Evolutionary conservation across 2,113 vertebrate genomes (phyloP).

Genomic region (Aix galericulata): DNA sequence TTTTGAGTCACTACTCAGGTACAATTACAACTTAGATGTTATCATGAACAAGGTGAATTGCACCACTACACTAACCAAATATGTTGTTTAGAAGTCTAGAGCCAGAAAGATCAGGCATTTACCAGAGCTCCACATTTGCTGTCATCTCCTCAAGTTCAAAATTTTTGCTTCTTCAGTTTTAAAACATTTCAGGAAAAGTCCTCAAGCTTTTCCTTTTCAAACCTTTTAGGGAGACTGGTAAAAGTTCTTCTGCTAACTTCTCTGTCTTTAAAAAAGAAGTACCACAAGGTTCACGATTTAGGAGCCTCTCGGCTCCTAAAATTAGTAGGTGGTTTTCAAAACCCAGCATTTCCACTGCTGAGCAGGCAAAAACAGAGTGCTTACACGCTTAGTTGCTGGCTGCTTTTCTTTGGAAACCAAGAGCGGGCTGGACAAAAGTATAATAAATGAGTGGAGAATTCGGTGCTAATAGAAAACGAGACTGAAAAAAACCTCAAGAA

Average conservation of each 20-base stretch:
- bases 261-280: slow-evolving; percentile 25
- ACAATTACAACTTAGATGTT: not conserved
- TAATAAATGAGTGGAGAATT: slow-evolving; percentile 47
- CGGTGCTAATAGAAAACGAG: slow-evolving; percentile 54
- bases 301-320: slow-evolving; percentile 61
- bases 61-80: not conserved
- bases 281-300: slow-evolving; percentile 59
- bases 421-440: slow-evolving; percentile 45
- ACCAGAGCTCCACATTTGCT: not conserved
- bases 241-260: slow-evolving; percentile 27
- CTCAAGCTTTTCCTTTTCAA: not conserved
- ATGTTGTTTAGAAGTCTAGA: not conserved
- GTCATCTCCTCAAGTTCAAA: not conserved
- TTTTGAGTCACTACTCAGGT: not conserved
- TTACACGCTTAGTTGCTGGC: slow-evolving; percentile 42
- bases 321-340: slow-evolving; percentile 72
- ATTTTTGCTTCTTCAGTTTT: not conserved
- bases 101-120: not conserved
- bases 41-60: not conserved
- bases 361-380: slow-evolving; percentile 32
- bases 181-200: not conserved
- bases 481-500: slow-evolving; percentile 49
- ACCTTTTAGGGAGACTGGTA: not conserved
- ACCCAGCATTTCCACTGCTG: slow-evolving; percentile 72
- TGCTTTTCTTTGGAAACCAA: slow-evolving; percentile 61